Base-by-base conservation (phyloP, 2,888 invertebrate genomes). In the Trachelus troglodyta region DNA sequence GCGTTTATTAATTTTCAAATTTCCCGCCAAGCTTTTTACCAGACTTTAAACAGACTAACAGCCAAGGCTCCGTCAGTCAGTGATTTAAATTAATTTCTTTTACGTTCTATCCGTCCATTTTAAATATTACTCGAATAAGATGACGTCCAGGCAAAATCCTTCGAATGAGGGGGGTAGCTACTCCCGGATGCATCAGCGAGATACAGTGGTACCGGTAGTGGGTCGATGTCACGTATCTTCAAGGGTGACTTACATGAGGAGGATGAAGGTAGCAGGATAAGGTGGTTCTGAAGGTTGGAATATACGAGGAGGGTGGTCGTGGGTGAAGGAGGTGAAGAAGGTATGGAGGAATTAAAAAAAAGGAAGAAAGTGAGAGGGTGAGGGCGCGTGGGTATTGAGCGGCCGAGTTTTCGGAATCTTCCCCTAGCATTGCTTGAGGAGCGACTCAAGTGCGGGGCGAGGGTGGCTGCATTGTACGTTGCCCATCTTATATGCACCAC, bases 401-500 rank as follows among this genome's bases (percentile, higher is more conserved):
- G 88, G 88, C 87, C 87, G 89, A 90, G 89, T 89, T 90, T 84
- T 83, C 79, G 82, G 83, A 88, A 89, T 88, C 88, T 89, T 88
- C 87, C 88, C 89, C 88, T 82, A 86, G 86, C 83, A 87, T 89
- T 90, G 89, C 90, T 90, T 90, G 90, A 90, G 90, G 88, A 89
- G 89, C 86, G 15, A 12, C 89, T 91, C 87, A 89, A 90, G 91
- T 90, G 88, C 84, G 85, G 77, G 86, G 74, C 74, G 89, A 87
- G 90, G 90, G 90, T 90, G 90, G 89, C 88, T 89, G 89, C 90
- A 90, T 91, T 90, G 90, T 90, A 88, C 89, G 87, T 87, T 86
- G 85, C 88, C 90, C 90, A 91, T 91, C 91, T 91, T 91, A 91
- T 91, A 91, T 91, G 91, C 90, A 90, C 89, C 90, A 89, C 86